Percentiles rank a stretch among this genome's conserved stretches.
Evolutionary conservation across 2,797 vertebrate species (phyloP).

Genomic region (Vultur gryphus): DNA sequence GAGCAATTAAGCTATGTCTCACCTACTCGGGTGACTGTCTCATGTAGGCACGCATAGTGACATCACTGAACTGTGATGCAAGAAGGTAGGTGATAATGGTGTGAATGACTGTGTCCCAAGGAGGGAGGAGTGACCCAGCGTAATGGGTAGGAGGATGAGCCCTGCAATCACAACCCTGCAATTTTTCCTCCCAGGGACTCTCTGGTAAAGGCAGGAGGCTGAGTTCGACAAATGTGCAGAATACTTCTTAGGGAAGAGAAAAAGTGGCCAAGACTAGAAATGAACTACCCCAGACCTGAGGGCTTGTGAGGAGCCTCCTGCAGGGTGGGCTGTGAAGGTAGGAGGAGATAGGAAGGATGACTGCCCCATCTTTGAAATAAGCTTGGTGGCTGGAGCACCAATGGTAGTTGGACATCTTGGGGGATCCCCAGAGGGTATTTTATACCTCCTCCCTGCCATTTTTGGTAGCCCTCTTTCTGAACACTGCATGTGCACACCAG

Average conservation of each 20-base stretch:
- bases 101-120: neutral
- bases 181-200: neutral
- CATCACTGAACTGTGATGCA: neutral
- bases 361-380: neutral
- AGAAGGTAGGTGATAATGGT: neutral
- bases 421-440: neutral
- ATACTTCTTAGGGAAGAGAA: neutral
- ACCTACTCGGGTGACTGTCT: neutral
- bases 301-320: neutral
- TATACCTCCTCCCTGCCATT: neutral
- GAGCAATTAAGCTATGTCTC: neutral
- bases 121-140: neutral
- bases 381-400: neutral
- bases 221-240: neutral
- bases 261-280: neutral
- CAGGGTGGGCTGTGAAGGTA: neutral
- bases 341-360: neutral
- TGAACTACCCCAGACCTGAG: neutral
- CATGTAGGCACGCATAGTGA: no score
- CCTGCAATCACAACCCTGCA: neutral
- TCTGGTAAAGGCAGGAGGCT: neutral
- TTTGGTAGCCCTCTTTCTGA: neutral
- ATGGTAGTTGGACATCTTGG: neutral
- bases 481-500: accelerated
- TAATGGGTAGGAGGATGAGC: neutral